phyloP scores from a whole-genome alignment of 2,888 invertebrate species.

The Tetrapedia diversipes region DNA sequence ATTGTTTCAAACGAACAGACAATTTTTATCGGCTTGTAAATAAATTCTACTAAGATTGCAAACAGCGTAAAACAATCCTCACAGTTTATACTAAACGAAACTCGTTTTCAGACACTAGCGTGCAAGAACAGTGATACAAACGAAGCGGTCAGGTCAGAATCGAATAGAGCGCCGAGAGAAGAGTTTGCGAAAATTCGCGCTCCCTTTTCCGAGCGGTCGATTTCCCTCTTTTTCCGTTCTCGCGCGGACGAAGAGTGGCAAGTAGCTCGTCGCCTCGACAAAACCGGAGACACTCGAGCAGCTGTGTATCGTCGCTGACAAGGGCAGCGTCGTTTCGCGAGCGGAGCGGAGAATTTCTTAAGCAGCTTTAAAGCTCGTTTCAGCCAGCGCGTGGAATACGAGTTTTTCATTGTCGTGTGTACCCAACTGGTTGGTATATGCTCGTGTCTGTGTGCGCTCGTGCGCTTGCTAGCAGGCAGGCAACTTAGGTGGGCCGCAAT shows the following conservation, averaged over 20 bases:
- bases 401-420: slow-evolving; percentile 59
- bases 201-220: background rate
- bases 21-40: no score
- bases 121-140: no score
- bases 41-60: no score
- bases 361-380: slow-evolving; percentile 42
- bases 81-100: no score
- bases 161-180: background rate
- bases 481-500: slow-evolving; percentile 28
- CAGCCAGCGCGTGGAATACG: slow-evolving; percentile 26
- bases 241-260: background rate
- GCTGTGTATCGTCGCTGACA: slow-evolving; percentile 12
- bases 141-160: background rate
- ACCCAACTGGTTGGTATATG: no score
- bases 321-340: slow-evolving; percentile 5
- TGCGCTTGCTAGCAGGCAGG: background rate
- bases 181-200: background rate
- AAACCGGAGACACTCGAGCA: slow-evolving; percentile 27
- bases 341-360: slow-evolving; percentile 40
- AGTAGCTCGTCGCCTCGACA: background rate
- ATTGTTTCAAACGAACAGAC: no score
- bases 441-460: no score
- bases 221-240: slow-evolving; percentile 1
- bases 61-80: no score
- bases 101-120: no score